Conservation (phyloP, 2,888 invertebrate genomes). For the Clusia tigrina region DNA sequence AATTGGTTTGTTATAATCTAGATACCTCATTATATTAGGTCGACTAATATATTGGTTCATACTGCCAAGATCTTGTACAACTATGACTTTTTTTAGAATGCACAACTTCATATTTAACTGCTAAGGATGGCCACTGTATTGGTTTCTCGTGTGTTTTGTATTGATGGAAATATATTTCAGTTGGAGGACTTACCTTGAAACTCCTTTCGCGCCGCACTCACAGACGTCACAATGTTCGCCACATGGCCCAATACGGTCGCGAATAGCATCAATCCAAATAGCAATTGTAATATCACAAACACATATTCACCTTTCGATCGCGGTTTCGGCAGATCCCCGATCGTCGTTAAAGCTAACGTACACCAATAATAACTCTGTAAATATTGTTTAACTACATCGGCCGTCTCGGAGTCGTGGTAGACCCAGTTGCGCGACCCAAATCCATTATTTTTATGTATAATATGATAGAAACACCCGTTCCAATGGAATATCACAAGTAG, state of each 20-base stretch:
- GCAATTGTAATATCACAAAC: constrained; percentile 92
- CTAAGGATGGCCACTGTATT: too few relatives aligned
- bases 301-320: constrained; percentile 93
- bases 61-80: too few relatives aligned
- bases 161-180: too few relatives aligned
- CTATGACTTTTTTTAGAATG: too few relatives aligned
- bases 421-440: constrained; percentile 94
- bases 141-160: too few relatives aligned
- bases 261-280: constrained; percentile 93
- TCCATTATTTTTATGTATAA: constrained; percentile 94
- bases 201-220: constrained; percentile 95
- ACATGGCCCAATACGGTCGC: constrained; percentile 97
- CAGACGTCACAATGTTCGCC: constrained; percentile 97
- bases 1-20: too few relatives aligned
- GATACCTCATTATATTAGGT: too few relatives aligned
- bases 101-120: too few relatives aligned
- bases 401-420: constrained; percentile 83
- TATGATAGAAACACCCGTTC: constrained; percentile 98
- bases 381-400: constrained; percentile 93
- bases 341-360: constrained; percentile 93
- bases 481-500: constrained; percentile 98
- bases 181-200: constrained; percentile 84
- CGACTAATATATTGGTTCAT: too few relatives aligned
- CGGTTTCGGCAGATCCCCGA: constrained; percentile 91
- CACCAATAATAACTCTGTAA: constrained; percentile 99